Conservation (phyloP, 2,797 vertebrate species). For the Loris lydekkerianus region DNA sequence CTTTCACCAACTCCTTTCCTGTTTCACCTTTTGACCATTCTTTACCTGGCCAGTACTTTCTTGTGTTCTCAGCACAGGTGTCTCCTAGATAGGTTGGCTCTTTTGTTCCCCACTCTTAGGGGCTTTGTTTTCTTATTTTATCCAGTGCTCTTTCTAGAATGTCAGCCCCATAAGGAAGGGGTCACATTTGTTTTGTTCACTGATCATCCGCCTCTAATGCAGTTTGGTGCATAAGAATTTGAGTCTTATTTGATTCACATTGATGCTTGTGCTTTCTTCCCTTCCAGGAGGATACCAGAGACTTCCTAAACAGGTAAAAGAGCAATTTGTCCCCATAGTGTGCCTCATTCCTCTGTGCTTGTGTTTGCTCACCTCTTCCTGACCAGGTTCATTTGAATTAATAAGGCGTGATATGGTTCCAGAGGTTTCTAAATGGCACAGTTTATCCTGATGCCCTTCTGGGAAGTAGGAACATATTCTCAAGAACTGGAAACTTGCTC, state of each 20-base stretch:
- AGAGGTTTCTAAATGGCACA: too few species aligned
- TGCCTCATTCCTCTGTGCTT: background rate
- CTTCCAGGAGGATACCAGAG: slow-evolving; percentile 81
- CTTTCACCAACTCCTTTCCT: background rate
- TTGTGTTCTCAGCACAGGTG: background rate
- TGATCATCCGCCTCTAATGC: background rate
- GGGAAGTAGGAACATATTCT: background rate
- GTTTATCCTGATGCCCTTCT: background rate
- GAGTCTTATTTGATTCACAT: background rate
- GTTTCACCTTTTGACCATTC: background rate
- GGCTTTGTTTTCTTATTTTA: background rate
- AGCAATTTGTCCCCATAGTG: background rate
- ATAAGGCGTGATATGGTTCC: background rate
- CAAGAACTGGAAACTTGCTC: background rate
- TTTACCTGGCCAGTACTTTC: background rate
- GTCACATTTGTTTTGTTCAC: background rate
- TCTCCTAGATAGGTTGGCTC: background rate
- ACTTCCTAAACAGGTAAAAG: slow-evolving; percentile 80
- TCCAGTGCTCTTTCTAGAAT: background rate
- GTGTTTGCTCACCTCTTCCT: background rate
- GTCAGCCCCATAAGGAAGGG: background rate
- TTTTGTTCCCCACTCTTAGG: fast-evolving
- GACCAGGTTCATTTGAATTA: background rate
- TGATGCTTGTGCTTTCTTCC: slow-evolving; percentile 62
- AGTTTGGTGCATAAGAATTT: background rate